These are phyloP conservation scores for Drosophila incognita DNA, from an alignment of 2,888 invertebrate species.

Conservation along the genomic window DNA sequence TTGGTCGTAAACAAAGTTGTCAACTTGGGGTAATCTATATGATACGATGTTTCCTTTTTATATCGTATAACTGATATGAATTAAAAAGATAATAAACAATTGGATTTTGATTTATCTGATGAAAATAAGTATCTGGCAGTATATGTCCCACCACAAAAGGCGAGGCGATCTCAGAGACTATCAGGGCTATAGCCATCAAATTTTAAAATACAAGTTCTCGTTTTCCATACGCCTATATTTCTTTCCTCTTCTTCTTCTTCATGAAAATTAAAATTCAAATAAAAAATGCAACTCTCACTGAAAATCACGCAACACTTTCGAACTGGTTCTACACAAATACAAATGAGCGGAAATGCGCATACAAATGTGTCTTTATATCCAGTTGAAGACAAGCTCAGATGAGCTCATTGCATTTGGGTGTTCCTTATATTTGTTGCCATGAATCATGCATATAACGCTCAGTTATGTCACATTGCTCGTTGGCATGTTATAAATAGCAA, in stretches of 20 bases:
- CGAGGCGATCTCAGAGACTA: not conserved
- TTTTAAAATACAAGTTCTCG: not conserved
- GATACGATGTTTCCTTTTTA: no score
- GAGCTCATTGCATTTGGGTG: constrained; percentile 56
- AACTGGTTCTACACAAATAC: constrained; percentile 41
- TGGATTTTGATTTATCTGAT: no score
- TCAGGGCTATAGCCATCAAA: not conserved
- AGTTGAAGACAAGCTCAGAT: constrained; percentile 28
- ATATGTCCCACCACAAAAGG: not conserved
- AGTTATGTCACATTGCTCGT: constrained; percentile 51
- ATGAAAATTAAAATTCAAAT: no score
- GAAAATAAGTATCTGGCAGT: no score
- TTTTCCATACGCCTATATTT: not conserved
- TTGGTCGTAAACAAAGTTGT: not conserved
- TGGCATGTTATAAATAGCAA: constrained; percentile 46
- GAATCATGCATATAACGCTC: constrained; percentile 48
- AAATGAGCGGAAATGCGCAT: constrained; percentile 10
- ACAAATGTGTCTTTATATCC: not conserved
- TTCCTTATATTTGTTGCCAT: constrained; percentile 54
- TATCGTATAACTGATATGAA: no score
- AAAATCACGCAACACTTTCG: not conserved
- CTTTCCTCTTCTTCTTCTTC: not conserved
- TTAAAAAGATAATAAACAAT: no score
- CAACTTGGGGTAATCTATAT: not conserved
- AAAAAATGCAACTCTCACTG: not conserved